A percentile compares a stretch with the other conserved stretches of the same genome.
Evolutionary conservation across 2,113 vertebrate genomes (phyloP).

Genomic region (Nettapus auritus): DNA sequence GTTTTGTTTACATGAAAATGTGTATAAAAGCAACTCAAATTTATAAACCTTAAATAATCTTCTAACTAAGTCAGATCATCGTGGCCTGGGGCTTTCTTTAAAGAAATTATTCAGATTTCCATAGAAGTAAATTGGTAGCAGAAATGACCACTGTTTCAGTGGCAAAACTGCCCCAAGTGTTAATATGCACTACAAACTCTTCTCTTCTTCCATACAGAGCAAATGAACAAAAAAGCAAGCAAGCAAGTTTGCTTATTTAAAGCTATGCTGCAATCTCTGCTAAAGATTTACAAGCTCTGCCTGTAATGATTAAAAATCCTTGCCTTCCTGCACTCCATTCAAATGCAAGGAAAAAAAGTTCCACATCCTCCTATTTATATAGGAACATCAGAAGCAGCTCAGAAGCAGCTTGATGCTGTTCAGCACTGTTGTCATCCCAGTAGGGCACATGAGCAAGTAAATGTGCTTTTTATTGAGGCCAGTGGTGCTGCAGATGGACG

Average conservation of each 20-base stretch:
- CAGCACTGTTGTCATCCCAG: fast-evolving
- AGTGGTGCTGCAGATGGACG: neutral
- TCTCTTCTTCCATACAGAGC: neutral
- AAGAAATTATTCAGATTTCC: neutral
- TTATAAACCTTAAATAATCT: neutral
- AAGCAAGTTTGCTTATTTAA: neutral
- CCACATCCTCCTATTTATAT: neutral
- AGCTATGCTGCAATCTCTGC: neutral
- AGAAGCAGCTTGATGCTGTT: neutral
- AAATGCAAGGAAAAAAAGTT: neutral
- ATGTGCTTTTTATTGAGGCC: neutral
- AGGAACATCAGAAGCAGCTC: neutral
- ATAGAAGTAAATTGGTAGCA: neutral
- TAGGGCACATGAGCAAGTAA: neutral
- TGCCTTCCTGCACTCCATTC: neutral
- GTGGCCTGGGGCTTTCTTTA: neutral
- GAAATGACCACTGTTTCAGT: neutral
- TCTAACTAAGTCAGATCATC: neutral
- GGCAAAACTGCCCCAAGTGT: neutral
- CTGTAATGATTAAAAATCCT: neutral
- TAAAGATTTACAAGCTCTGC: neutral
- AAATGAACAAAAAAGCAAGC: neutral
- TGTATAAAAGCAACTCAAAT: neutral
- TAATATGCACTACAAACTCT: neutral
- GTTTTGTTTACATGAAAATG: neutral